Evolutionary conservation across 2,888 invertebrate genomes (phyloP).

Genomic region (Drosophila anceps): DNA sequence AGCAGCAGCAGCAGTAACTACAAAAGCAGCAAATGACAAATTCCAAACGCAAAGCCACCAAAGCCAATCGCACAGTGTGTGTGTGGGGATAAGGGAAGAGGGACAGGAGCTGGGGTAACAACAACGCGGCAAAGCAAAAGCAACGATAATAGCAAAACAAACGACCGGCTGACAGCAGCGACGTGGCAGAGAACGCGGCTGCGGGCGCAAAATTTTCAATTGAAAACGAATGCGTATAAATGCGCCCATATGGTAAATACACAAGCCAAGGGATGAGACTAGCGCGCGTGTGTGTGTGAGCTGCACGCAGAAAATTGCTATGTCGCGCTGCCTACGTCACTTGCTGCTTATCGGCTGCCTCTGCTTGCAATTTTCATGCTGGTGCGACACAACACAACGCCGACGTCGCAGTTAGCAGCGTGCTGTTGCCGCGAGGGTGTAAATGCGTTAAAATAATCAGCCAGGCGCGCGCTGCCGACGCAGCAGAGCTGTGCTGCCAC

Average conservation of each 20-base stretch:
- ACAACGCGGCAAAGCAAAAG: slow-evolving; percentile 30
- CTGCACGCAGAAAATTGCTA: slow-evolving; percentile 31
- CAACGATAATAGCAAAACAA: slow-evolving; percentile 68
- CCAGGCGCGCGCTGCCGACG: slow-evolving; percentile 12
- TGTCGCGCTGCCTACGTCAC: slow-evolving; percentile 44
- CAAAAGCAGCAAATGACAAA: slow-evolving; percentile 28
- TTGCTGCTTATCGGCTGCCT: slow-evolving; percentile 56
- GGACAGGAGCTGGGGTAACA: slow-evolving; percentile 8
- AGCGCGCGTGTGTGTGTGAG: background rate
- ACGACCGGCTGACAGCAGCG: slow-evolving; percentile 38
- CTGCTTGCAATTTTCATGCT: slow-evolving; percentile 63
- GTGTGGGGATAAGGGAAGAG: background rate
- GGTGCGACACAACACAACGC: slow-evolving; percentile 43
- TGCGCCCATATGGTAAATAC: slow-evolving; percentile 78
- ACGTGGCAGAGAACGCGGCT: slow-evolving; percentile 11
- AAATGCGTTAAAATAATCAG: slow-evolving; percentile 56
- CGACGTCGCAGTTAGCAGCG: slow-evolving; percentile 12
- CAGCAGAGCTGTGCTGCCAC: slow-evolving; percentile 35
- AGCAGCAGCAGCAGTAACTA: slow-evolving; percentile 22
- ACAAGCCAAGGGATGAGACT: slow-evolving; percentile 44
- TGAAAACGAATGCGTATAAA: slow-evolving; percentile 79
- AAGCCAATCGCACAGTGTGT: slow-evolving; percentile 40
- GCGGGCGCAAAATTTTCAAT: slow-evolving; percentile 64
- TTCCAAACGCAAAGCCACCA: slow-evolving; percentile 44
- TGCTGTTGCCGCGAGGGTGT: slow-evolving; percentile 34